Percentiles rank a stretch among this genome's conserved stretches.
Evolutionary conservation across 2,888 invertebrate species (phyloP).

Genomic region (Drosophila nr. perissopoda): DNA sequence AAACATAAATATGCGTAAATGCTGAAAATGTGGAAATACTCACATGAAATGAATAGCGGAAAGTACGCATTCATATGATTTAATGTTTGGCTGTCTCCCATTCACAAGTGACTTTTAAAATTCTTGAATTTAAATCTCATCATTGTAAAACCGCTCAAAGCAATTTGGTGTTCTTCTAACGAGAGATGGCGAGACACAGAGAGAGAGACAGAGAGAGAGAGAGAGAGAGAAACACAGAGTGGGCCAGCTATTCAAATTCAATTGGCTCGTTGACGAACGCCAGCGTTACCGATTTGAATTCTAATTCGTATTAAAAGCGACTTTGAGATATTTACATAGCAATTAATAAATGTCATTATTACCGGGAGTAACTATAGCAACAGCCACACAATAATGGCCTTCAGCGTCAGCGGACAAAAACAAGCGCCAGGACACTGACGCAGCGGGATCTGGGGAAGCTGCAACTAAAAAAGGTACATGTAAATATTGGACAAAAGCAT

Average conservation of each 20-base stretch:
- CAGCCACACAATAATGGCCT: conserved; percentile 20
- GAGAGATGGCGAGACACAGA: neutral
- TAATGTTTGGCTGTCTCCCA: conserved; percentile 5
- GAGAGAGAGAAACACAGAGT: neutral
- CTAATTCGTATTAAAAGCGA: conserved; percentile 52
- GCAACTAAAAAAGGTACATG: conserved; percentile 57
- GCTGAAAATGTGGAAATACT: conserved; percentile 20
- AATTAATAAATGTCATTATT: conserved; percentile 73
- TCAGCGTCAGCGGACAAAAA: conserved; percentile 12
- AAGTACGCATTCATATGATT: conserved; percentile 29
- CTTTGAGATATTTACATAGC: conserved; percentile 62
- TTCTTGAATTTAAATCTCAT: conserved; percentile 30
- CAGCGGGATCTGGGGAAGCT: conserved; percentile 33
- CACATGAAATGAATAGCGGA: conserved; percentile 15
- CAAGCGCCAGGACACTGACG: conserved; percentile 37
- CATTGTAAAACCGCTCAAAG: conserved; percentile 1
- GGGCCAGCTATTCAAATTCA: conserved; percentile 12
- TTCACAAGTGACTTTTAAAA: conserved; percentile 15
- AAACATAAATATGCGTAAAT: conserved; percentile 28
- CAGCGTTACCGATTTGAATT: conserved; percentile 36
- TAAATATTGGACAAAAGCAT: conserved; percentile 70
- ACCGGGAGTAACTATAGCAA: conserved; percentile 43
- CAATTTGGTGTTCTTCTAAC: neutral
- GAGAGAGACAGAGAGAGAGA: neutral
- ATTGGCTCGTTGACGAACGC: conserved; percentile 30